Conservation (phyloP, 2,888 invertebrate genomes). For the Sturmia bella region DNA sequence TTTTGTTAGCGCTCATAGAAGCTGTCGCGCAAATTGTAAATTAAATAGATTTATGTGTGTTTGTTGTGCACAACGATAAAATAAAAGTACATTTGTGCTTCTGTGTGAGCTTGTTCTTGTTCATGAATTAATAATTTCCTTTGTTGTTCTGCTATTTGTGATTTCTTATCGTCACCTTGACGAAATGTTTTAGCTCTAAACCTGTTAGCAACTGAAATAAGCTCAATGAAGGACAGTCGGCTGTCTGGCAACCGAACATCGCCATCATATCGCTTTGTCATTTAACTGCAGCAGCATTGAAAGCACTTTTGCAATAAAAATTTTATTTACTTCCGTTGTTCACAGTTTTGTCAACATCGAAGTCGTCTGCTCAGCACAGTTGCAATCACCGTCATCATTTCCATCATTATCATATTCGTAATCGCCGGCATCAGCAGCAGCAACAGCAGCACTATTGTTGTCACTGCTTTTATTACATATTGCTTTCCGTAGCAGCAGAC, state of each 20-base stretch:
- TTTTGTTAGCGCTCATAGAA: slow-evolving; percentile 7
- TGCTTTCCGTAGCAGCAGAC: slow-evolving; percentile 40
- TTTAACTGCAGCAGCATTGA: slow-evolving; percentile 3
- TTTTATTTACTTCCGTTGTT: slow-evolving; percentile 31
- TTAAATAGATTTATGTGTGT: slow-evolving; percentile 8
- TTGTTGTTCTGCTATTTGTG: slow-evolving; percentile 9
- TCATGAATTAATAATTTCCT: slow-evolving; percentile 25
- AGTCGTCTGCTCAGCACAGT: slow-evolving; percentile 32
- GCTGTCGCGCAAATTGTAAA: slow-evolving; percentile 27
- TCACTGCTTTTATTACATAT: slow-evolving; percentile 21
- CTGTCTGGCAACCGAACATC: slow-evolving; percentile 14
- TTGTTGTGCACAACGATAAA: neutral
- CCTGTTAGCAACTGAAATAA: neutral
- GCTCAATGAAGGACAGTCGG: neutral
- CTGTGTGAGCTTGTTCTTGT: neutral
- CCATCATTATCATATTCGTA: slow-evolving; percentile 24
- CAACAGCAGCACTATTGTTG: slow-evolving; percentile 36
- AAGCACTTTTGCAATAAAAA: slow-evolving; percentile 41
- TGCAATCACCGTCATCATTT: slow-evolving; percentile 30
- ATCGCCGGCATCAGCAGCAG: slow-evolving; percentile 21
- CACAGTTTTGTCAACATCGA: slow-evolving; percentile 11
- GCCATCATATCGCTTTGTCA: slow-evolving; percentile 29
- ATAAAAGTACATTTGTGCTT: too few species aligned
- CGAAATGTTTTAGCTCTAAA: slow-evolving; percentile 14
- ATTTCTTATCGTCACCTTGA: slow-evolving; percentile 39